These are phyloP conservation scores for Drosophila tristis DNA, from an alignment of 1,140 invertebrate species.

Conservation along the genomic window DNA sequence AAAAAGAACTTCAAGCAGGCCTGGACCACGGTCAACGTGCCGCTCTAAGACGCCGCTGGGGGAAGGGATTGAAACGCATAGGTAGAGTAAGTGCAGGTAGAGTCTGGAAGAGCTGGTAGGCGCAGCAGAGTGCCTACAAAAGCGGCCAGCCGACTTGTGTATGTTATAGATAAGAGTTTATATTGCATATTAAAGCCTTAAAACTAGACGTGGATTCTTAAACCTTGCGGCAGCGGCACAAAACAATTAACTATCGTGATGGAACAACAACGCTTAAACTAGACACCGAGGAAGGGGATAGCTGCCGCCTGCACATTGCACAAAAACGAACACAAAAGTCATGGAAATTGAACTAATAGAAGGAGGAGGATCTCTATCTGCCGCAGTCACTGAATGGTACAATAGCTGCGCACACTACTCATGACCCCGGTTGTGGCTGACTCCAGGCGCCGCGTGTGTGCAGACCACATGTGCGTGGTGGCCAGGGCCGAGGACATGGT, in stretches of 20 bases:
- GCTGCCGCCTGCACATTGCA: slow-evolving; percentile 34
- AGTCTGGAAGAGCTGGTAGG: slow-evolving; percentile 47
- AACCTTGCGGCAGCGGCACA: slow-evolving; percentile 1
- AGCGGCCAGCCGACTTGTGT: slow-evolving; percentile 8
- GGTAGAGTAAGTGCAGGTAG: slow-evolving; percentile 50
- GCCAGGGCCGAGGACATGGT: slow-evolving; percentile 33
- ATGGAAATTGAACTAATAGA: slow-evolving; percentile 24
- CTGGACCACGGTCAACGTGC: slow-evolving; percentile 83
- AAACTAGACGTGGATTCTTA: slow-evolving; percentile 30
- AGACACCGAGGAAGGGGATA: slow-evolving; percentile 12
- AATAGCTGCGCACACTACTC: slow-evolving; percentile 75
- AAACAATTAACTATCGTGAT: neutral
- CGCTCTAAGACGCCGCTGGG: slow-evolving; percentile 46
- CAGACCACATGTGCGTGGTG: slow-evolving; percentile 54
- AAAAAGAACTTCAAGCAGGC: slow-evolving; percentile 84
- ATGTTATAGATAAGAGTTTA: slow-evolving; percentile 55
- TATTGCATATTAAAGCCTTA: slow-evolving; percentile 66
- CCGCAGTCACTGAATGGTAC: slow-evolving; percentile 60
- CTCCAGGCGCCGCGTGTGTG: slow-evolving; percentile 62
- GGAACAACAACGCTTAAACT: slow-evolving; percentile 55
- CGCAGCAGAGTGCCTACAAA: slow-evolving; percentile 30
- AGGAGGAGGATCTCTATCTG: neutral
- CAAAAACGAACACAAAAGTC: slow-evolving; percentile 39
- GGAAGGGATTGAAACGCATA: neutral
- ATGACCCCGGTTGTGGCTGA: slow-evolving; percentile 65